Conservation (phyloP, 2,113 vertebrate genomes). For the Alligator sinensis region DNA sequence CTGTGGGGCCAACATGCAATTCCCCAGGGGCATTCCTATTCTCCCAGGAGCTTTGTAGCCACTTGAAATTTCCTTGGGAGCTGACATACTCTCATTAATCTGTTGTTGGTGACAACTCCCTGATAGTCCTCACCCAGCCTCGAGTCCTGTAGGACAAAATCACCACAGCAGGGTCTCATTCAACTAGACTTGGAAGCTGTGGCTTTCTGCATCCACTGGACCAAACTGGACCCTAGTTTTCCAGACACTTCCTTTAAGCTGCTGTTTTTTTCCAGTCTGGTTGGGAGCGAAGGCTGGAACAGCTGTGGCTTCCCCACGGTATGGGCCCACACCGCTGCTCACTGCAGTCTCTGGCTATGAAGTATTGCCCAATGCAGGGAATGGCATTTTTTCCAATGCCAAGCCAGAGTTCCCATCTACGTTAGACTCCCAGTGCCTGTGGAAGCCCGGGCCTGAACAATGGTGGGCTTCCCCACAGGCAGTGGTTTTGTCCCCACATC, state of each 20-base stretch:
- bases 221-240: rapidly evolving
- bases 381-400: background rate
- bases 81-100: too few species aligned
- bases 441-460: background rate
- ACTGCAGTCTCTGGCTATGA: background rate
- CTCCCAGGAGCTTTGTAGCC: too few species aligned
- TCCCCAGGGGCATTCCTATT: too few species aligned
- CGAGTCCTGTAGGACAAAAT: background rate
- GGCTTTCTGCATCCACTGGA: background rate
- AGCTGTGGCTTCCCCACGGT: background rate
- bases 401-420: background rate
- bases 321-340: background rate
- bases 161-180: background rate
- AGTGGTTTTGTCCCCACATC: background rate
- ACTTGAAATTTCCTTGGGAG: too few species aligned
- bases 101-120: too few species aligned
- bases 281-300: background rate
- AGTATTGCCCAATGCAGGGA: too few species aligned
- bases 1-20: too few species aligned
- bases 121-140: background rate
- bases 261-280: background rate
- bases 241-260: background rate
- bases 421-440: background rate
- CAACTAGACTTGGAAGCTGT: background rate
- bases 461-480: background rate